Evolutionary conservation across 2,888 invertebrate species (phyloP), one percentile per base, ranked within the genome.

Genomic region (Urechis unicinctus): DNA sequence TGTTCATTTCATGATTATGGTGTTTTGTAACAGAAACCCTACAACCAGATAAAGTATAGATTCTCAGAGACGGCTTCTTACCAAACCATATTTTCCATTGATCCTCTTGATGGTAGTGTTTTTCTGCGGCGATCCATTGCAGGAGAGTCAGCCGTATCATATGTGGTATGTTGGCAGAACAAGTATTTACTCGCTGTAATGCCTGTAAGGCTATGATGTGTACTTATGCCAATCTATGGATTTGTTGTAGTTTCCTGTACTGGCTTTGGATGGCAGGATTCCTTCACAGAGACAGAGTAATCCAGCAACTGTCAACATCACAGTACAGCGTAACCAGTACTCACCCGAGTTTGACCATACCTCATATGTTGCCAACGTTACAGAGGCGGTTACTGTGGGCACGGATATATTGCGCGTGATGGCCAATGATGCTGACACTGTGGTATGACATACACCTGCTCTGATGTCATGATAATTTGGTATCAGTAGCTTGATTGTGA

Each of bases 21-120:
- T n/a, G n/a, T n/a, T n/a, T n/a, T n/a, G n/a, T n/a, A n/a, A 13
- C 51, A 61, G 61, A 48, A 45, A 6, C 62, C 62, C 3, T 51
- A 59, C 55, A 62, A 57, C 43, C 43, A 42, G 5, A 52, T 59
- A 5, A 45, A 53, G 29, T 62, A 49, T 42, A 50, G 46, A 41
- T 55, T 62, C 17, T 61, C 61, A 29, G 42, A 45, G 13, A 50
- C 49, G 26, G 61, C 61, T 17, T 52, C 57, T 41, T 56, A 59
- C 45, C 24, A 41, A 3, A 56, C 57, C 52, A 43, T 53, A 2
- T 94, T 94, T 75, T 83, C 86, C 0, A 87, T 94, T 55, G 90
- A 91, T 28, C 83, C 88, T 57, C 87, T 85, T 67, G 88, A 86
- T n/a, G 94, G 94, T n/a, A 84, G 89, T 53, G 87, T 94, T 53